Percentiles rank a stretch among this genome's conserved stretches.
phyloP scores from a whole-genome alignment of 2,888 invertebrate species.

The Ptilodon capucinus region DNA sequence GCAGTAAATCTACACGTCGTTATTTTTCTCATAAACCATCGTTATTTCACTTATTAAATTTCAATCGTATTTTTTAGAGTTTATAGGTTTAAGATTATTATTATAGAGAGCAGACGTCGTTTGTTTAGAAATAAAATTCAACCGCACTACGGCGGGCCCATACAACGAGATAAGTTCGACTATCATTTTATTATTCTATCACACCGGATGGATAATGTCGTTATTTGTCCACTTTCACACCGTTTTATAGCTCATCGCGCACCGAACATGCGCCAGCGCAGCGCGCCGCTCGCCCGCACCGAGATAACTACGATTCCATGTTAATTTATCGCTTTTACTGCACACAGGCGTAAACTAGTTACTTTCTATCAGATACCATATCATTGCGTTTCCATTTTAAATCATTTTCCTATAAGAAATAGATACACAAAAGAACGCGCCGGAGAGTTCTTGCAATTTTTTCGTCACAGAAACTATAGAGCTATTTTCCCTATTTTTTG shows the following conservation, averaged over 20 bases:
- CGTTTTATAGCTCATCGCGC: slow-evolving; percentile 32
- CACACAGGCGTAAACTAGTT: slow-evolving; percentile 25
- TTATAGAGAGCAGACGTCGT: background rate
- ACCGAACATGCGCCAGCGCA: slow-evolving; percentile 32
- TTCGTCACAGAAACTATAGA: background rate
- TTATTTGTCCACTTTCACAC: slow-evolving; percentile 32
- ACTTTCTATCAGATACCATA: slow-evolving; percentile 40
- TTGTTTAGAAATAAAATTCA: background rate
- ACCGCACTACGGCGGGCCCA: background rate
- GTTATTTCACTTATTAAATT: too few species aligned
- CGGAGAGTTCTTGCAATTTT: background rate
- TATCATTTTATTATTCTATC: slow-evolving; percentile 27
- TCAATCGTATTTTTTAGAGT: too few species aligned
- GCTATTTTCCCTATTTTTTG: slow-evolving; percentile 5
- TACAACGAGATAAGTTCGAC: background rate
- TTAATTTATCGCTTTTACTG: slow-evolving; percentile 38
- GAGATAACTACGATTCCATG: slow-evolving; percentile 34
- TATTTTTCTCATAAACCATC: too few species aligned
- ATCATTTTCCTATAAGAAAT: slow-evolving; percentile 1
- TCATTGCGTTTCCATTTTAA: slow-evolving; percentile 13
- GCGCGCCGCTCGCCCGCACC: slow-evolving; percentile 10
- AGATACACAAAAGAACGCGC: background rate
- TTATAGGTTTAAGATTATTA: background rate
- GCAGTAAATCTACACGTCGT: too few species aligned
- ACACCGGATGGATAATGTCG: slow-evolving; percentile 17